A percentile compares a stretch with the other conserved stretches of the same genome.
phyloP scores from a whole-genome alignment of 2,113 vertebrate species.

The Cebus imitator region DNA sequence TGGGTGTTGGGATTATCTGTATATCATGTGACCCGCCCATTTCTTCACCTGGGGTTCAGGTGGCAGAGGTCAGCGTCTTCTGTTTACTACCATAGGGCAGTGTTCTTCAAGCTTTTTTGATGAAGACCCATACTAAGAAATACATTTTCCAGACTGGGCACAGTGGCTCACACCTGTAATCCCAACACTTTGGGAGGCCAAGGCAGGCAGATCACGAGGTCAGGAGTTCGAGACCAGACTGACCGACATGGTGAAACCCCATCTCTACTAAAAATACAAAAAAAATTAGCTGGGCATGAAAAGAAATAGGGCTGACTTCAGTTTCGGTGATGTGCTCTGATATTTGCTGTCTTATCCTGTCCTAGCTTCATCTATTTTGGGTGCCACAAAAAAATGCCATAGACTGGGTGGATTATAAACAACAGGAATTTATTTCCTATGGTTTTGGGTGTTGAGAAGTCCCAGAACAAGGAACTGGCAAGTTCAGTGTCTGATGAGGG shows the following conservation, averaged over 20 bases:
- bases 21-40: accelerated
- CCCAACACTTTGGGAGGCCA: no score
- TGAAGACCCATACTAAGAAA: not conserved
- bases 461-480: not conserved
- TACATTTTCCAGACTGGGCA: no score
- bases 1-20: not conserved
- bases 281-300: no score
- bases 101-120: not conserved
- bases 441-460: not conserved
- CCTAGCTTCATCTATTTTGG: not conserved
- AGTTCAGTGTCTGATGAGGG: not conserved
- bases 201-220: no score
- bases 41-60: not conserved
- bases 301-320: not conserved
- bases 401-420: not conserved
- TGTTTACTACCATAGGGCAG: accelerated
- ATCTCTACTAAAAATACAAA: no score
- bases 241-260: no score
- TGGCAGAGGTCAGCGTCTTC: accelerated
- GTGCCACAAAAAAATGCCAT: not conserved
- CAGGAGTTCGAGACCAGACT: no score
- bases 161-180: no score
- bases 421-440: not conserved
- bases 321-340: no score
- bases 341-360: not conserved